Evolutionary conservation across 2,113 vertebrate species (phyloP).

Genomic region (Toxotes chatareus): DNA sequence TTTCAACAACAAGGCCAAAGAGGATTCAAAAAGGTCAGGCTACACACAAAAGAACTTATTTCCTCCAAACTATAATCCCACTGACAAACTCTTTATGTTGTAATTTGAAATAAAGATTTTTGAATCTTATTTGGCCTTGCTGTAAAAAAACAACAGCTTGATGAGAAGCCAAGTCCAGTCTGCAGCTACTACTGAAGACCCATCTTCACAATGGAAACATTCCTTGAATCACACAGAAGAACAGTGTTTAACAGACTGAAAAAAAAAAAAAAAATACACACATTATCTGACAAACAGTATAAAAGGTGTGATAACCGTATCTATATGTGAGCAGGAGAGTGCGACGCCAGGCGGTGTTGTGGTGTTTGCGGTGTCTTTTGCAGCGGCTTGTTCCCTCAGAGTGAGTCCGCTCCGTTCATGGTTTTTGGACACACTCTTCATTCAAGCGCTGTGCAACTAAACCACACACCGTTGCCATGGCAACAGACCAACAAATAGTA

Average conservation of each 20-base stretch:
- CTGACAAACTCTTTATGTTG: background rate
- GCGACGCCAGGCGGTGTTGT: constrained; percentile 28
- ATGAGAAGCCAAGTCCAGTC: constrained; percentile 3
- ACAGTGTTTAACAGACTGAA: constrained; percentile 25
- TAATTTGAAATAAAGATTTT: background rate
- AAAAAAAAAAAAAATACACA: background rate
- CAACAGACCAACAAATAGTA: constrained; percentile 48
- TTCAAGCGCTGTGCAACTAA: constrained; percentile 88
- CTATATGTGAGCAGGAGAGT: background rate
- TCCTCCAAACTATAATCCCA: background rate
- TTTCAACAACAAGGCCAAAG: constrained; percentile 3
- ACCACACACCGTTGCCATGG: constrained; percentile 56
- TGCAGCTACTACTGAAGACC: background rate
- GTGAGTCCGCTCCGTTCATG: constrained; percentile 90
- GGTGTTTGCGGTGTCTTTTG: constrained; percentile 73
- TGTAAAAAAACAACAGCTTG: constrained; percentile 10
- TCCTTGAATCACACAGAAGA: constrained; percentile 16
- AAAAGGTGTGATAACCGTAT: constrained; percentile 22
- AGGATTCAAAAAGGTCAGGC: background rate
- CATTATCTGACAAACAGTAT: constrained; percentile 24
- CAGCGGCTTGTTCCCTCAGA: constrained; percentile 90
- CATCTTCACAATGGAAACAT: constrained; percentile 13
- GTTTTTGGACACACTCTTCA: constrained; percentile 97
- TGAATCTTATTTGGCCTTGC: background rate
- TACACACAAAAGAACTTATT: background rate